Percentiles rank a stretch among this genome's conserved stretches.
phyloP scores from a whole-genome alignment of 2,888 invertebrate species.

The Sylvicola cinctus region DNA sequence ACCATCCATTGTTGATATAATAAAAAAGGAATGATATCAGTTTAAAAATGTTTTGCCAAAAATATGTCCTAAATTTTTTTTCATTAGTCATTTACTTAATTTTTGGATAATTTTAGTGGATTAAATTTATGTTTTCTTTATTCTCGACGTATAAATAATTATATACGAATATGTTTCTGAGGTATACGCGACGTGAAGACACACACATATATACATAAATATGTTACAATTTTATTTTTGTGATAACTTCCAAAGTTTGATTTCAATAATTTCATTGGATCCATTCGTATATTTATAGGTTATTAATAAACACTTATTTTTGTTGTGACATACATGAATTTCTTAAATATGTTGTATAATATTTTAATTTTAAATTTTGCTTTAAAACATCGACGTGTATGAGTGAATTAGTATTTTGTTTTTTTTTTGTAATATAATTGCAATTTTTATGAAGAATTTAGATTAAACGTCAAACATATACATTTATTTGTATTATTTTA shows the following conservation, averaged over 20 bases:
- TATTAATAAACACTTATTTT: no score
- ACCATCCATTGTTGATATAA: no score
- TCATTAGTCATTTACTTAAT: constrained; percentile 1
- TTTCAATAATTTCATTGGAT: not conserved
- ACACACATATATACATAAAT: constrained; percentile 20
- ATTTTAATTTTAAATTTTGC: no score
- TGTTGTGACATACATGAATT: no score
- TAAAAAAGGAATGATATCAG: no score
- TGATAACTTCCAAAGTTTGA: constrained; percentile 1
- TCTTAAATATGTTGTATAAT: no score
- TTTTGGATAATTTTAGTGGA: constrained; percentile 1
- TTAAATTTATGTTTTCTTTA: constrained; percentile 4
- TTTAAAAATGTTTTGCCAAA: not conserved
- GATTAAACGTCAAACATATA: no score
- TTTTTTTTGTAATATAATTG: no score
- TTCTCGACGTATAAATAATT: constrained; percentile 1
- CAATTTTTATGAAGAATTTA: no score
- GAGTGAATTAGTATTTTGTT: no score
- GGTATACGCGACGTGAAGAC: constrained; percentile 34
- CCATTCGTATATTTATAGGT: not conserved
- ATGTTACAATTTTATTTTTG: constrained; percentile 7
- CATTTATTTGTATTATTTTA: no score
- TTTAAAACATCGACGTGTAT: no score
- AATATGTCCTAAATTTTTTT: not conserved
- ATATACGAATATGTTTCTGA: constrained; percentile 17